Conservation (phyloP, 2,797 vertebrate genomes). For the Molothrus aeneus region DNA sequence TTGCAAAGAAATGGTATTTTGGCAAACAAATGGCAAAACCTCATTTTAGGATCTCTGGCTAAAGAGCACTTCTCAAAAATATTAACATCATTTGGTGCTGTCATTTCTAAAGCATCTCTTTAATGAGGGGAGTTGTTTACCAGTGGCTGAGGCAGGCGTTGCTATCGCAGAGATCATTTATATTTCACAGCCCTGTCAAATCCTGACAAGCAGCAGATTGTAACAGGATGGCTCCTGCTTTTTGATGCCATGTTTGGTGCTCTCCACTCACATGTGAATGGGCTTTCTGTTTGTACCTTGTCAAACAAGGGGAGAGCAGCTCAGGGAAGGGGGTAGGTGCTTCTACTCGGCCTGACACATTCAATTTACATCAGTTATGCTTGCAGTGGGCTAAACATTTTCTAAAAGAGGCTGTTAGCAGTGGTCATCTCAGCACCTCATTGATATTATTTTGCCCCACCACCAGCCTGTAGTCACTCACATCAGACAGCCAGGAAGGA, state of each 20-base stretch:
- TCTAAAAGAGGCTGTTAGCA: neutral
- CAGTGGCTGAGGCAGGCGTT: conserved; percentile 27
- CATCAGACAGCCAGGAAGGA: neutral
- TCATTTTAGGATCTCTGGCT: neutral
- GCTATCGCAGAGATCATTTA: conserved; percentile 63
- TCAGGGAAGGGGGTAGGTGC: neutral
- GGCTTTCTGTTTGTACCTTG: conserved; percentile 54
- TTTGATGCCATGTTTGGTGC: conserved; percentile 53
- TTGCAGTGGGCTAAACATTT: conserved; percentile 1
- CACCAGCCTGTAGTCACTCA: neutral
- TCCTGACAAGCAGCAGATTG: conserved; percentile 71
- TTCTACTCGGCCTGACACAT: conserved; percentile 7
- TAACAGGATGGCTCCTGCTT: conserved; percentile 49
- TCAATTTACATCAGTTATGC: conserved; percentile 37
- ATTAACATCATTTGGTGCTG: conserved; percentile 60
- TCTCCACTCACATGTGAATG: neutral
- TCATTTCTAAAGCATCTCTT: conserved; percentile 60
- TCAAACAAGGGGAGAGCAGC: conserved; percentile 20
- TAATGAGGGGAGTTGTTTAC: conserved; percentile 65
- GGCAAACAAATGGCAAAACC: neutral
- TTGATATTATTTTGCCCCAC: neutral
- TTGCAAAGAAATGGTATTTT: neutral
- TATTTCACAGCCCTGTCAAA: conserved; percentile 71
- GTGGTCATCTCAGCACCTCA: neutral
- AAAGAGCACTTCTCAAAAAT: conserved; percentile 18